phyloP scores from a whole-genome alignment of 2,888 invertebrate genomes.

The Eristalis intricaria region DNA sequence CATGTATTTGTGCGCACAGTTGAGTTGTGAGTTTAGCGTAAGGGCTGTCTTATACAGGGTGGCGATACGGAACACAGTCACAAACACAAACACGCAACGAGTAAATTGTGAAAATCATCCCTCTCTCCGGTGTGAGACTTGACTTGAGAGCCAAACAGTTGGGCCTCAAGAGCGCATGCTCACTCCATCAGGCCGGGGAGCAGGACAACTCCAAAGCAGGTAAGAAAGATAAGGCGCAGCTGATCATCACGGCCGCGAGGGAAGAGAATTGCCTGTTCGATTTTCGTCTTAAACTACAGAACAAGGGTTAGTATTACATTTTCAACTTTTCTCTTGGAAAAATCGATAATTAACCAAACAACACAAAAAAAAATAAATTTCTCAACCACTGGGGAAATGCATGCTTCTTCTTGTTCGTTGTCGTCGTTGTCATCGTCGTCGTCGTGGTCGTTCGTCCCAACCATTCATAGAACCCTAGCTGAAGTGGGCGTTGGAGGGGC shows the following conservation, averaged over 20 bases:
- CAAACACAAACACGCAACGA: constrained; percentile 18
- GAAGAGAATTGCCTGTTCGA: constrained; percentile 46
- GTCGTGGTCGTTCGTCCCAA: background rate
- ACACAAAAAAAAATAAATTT: background rate
- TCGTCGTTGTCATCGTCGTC: background rate
- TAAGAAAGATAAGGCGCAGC: constrained; percentile 66
- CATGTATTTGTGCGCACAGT: constrained; percentile 24
- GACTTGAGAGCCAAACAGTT: constrained; percentile 7
- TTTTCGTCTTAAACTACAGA: constrained; percentile 42
- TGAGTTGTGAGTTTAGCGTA: constrained; percentile 59
- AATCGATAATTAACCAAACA: constrained; percentile 54
- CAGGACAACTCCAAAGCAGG: constrained; percentile 63
- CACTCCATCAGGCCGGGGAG: constrained; percentile 53
- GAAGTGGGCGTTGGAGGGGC: constrained; percentile 6
- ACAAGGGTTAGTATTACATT: constrained; percentile 27
- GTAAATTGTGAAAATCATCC: background rate
- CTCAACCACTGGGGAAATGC: constrained; percentile 34
- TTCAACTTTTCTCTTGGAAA: constrained; percentile 45
- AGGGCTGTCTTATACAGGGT: constrained; percentile 51
- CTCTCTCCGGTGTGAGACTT: background rate
- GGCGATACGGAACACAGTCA: constrained; percentile 15
- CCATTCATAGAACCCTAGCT: constrained; percentile 42
- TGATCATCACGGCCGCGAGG: constrained; percentile 53
- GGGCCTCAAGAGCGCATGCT: constrained; percentile 44
- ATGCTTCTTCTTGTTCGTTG: constrained; percentile 22